phyloP scores from a whole-genome alignment of 2,888 invertebrate genomes.

The Rhorus exstirpatorius region DNA sequence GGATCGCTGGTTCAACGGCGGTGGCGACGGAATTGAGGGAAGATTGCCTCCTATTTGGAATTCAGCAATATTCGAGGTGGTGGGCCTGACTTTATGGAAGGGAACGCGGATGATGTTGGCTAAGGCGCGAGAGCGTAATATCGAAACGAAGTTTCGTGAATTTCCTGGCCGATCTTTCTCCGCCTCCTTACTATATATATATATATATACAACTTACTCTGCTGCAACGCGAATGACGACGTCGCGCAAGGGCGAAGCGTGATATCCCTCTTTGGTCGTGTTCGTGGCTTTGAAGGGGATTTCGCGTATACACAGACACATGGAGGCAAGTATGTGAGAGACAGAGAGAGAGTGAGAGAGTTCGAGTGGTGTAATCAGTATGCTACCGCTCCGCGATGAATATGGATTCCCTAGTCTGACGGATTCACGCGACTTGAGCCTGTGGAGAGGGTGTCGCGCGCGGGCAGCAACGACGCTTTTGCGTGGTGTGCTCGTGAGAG shows the following conservation, averaged over 20 bases:
- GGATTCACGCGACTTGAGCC: conserved; percentile 61
- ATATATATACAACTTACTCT: background rate
- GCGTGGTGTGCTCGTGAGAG: conserved; percentile 43
- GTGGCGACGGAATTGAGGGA: background rate
- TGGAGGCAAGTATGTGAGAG: too few species aligned
- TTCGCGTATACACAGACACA: conserved; percentile 7
- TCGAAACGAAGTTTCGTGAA: conserved; percentile 65
- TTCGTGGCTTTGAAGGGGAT: conserved; percentile 49
- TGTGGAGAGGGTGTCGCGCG: conserved; percentile 48
- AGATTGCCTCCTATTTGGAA: conserved; percentile 41
- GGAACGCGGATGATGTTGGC: conserved; percentile 27
- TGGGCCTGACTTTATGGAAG: conserved; percentile 32
- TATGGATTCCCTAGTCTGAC: conserved; percentile 68
- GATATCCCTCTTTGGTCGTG: conserved; percentile 46
- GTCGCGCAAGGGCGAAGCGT: conserved; percentile 22
- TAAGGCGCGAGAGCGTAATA: conserved; percentile 57
- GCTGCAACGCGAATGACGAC: conserved; percentile 30
- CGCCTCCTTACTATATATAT: conserved; percentile 1
- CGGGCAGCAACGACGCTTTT: conserved; percentile 38
- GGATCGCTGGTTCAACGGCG: conserved; percentile 31
- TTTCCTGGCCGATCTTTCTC: conserved; percentile 39
- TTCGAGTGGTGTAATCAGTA: conserved; percentile 68
- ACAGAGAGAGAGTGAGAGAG: conserved; percentile 28
- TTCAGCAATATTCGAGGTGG: conserved; percentile 61
- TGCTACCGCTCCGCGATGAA: conserved; percentile 66